Percentiles rank a stretch among this genome's conserved stretches.
Evolutionary conservation across 2,797 vertebrate genomes (phyloP).

Genomic region (Chloroceryle amazona): DNA sequence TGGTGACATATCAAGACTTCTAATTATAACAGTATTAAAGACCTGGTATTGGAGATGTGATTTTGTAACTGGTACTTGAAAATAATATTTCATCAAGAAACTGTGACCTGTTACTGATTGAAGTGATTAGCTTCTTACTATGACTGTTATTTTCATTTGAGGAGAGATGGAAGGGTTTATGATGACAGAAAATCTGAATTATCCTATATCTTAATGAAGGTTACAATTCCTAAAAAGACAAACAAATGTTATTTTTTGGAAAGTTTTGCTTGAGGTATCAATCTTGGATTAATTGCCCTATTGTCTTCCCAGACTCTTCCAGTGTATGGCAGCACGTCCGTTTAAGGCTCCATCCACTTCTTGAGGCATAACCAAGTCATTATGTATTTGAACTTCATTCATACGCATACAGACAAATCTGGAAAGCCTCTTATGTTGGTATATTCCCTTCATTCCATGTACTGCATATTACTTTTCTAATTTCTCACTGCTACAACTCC

Average conservation of each 20-base stretch:
- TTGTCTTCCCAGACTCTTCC: background rate
- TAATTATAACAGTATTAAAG: constrained; percentile 10
- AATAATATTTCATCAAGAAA: constrained; percentile 33
- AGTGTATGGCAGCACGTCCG: background rate
- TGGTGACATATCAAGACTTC: background rate
- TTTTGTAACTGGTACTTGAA: constrained; percentile 20
- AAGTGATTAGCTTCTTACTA: background rate
- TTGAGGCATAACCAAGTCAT: background rate
- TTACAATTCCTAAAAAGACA: background rate
- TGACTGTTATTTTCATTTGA: background rate
- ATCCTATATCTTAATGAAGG: background rate
- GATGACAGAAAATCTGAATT: background rate
- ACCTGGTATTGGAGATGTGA: background rate
- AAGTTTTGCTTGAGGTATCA: background rate
- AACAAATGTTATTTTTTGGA: background rate
- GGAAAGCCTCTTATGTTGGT: background rate
- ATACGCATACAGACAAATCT: background rate
- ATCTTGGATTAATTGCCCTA: background rate
- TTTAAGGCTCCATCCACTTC: background rate
- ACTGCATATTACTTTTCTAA: background rate
- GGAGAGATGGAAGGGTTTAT: background rate
- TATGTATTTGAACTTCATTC: background rate
- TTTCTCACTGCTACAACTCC: background rate
- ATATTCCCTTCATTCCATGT: background rate
- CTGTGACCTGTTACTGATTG: background rate